Conservation (phyloP, 2,888 invertebrate genomes). For the Lasioglossum zephyrum region DNA sequence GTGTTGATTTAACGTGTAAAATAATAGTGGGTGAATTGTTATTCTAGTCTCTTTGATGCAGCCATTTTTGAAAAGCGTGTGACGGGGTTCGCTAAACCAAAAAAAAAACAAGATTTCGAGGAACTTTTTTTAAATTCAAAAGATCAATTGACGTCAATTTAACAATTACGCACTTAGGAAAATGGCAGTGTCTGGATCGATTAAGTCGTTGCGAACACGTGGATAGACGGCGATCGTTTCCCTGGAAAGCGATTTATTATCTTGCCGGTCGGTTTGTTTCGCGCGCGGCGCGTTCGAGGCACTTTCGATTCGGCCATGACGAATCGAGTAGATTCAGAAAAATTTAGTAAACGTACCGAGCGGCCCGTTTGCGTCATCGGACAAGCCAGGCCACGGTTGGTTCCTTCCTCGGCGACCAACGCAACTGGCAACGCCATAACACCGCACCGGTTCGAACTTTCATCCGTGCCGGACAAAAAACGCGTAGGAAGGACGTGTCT, state of each 20-base stretch:
- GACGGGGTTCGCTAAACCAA: no score
- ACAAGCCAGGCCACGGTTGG: background rate
- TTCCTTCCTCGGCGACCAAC: constrained; percentile 32
- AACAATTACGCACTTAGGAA: no score
- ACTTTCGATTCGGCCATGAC: constrained; percentile 18
- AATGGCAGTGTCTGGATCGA: no score
- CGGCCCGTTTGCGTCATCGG: constrained; percentile 42
- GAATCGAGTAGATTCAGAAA: background rate
- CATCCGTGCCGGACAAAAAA: constrained; percentile 37
- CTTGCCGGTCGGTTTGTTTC: background rate
- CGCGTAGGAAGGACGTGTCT: constrained; percentile 50
- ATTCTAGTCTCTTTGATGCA: no score
- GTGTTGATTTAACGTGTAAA: no score
- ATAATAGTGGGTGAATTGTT: no score
- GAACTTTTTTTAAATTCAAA: no score
- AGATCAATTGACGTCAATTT: no score
- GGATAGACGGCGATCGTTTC: background rate
- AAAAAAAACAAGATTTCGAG: no score
- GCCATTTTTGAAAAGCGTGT: no score
- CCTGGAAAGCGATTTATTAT: background rate
- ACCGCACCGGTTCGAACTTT: constrained; percentile 42
- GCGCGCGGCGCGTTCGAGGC: background rate
- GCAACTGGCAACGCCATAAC: background rate
- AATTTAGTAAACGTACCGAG: background rate
- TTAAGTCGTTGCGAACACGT: background rate